These are phyloP conservation scores for Pterocles gutturalis DNA, from an alignment of 2,113 vertebrate genomes.

Conservation along the genomic window DNA sequence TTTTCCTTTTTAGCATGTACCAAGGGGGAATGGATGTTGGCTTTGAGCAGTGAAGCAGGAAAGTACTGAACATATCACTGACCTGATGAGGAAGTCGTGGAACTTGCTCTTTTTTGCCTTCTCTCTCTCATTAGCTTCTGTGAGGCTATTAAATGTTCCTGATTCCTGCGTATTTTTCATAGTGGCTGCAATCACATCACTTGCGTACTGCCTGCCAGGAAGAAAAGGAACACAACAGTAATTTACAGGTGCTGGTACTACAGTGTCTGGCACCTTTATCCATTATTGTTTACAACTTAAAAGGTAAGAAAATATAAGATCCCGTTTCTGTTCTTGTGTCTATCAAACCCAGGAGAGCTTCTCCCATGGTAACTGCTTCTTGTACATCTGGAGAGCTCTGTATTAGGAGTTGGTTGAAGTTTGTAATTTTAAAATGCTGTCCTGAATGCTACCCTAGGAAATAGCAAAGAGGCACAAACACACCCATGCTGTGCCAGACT, in stretches of 20 bases:
- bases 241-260: not conserved
- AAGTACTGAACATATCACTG: not conserved
- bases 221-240: not conserved
- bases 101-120: slow-evolving; percentile 73
- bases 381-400: not conserved
- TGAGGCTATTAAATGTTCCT: slow-evolving; percentile 76
- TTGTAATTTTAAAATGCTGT: not conserved
- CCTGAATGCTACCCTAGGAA: not conserved
- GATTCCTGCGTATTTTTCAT: slow-evolving; percentile 69
- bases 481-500: not conserved
- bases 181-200: slow-evolving; percentile 67
- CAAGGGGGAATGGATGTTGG: not conserved
- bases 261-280: not conserved
- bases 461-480: not conserved
- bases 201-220: slow-evolving; percentile 79
- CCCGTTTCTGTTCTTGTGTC: not conserved
- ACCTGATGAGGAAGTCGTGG: slow-evolving; percentile 80
- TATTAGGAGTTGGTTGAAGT: not conserved
- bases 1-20: not conserved
- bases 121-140: slow-evolving; percentile 72
- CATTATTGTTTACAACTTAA: not conserved
- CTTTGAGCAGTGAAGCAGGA: not conserved
- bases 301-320: not conserved
- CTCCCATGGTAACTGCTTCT: not conserved
- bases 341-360: not conserved